Base-by-base conservation (phyloP, 2,797 vertebrate genomes). In the Masticophis lateralis region DNA sequence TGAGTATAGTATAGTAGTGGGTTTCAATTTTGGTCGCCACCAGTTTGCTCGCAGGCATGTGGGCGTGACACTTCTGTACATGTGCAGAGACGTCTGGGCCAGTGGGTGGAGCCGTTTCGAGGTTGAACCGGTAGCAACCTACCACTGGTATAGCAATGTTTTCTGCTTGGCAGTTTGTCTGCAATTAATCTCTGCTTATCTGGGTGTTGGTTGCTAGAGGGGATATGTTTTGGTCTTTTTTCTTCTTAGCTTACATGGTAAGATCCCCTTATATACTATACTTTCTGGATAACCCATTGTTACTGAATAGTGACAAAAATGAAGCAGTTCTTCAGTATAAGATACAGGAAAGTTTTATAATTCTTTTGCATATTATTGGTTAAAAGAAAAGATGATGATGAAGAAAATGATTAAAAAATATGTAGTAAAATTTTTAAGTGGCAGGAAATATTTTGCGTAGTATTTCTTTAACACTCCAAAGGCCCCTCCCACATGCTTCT, bases 401-500 rank as follows among this genome's bases (percentile, higher is more conserved):
- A 14, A 7, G 28, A 27, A 10, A 27, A 2, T 14, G 57, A n/a
- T 37, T 43, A 25, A 43, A 55, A n/a, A 55, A 51, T 28, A 87
- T 2, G 20, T 53, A 7, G 2, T 25, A 12, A 79, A 79, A 16
- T 1, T 10, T 57, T 86, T 37, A 89, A 89, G 43, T 93, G 91
- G 60, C 61, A 91, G 83, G 60, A 91, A 93, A 51, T 22, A 93
- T n/a, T 32, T 0, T 32, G 51, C 32, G 60, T 37, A 0, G 91
- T 93, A 94, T 94, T 96, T 92, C 59, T 55, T 95, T 92, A 16
- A 74, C 2, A 74, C n/a, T 74, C 7, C 63, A 66, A 66, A 66
- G 63, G 12, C 4, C 4, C 12, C 27, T 66, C 63, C 16, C n/a
- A 37, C 6, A 37, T 74, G 66, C 66, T 74, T 74, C 69, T 74